Evolutionary conservation across 2,797 vertebrate species (phyloP).

Genomic region (Manis pentadactyla): DNA sequence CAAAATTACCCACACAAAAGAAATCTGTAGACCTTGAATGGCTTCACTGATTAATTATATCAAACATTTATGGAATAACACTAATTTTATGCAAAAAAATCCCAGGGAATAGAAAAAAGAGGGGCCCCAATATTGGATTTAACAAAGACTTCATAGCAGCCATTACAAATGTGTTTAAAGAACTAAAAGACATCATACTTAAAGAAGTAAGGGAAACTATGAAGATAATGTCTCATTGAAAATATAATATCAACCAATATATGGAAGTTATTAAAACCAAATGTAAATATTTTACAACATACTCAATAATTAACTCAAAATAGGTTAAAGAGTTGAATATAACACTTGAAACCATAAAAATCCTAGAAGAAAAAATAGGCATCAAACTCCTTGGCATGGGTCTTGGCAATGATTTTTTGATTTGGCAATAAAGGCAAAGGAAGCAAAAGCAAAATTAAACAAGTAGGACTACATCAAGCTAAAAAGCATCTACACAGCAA

Average conservation of each 20-base stretch:
- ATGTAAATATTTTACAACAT: neutral
- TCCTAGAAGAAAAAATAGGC: neutral
- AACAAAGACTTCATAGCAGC: neutral
- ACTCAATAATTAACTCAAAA: neutral
- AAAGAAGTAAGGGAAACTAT: neutral
- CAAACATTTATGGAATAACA: neutral
- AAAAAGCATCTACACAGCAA: neutral
- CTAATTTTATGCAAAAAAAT: neutral
- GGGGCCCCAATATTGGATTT: neutral
- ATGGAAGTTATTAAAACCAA: neutral
- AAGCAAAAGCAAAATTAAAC: neutral
- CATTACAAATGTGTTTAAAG: slow-evolving; percentile 18
- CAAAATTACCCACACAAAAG: neutral
- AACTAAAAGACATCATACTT: neutral
- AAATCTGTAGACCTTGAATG: neutral
- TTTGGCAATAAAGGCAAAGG: neutral
- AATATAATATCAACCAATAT: neutral
- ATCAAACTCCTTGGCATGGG: neutral
- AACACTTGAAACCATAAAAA: neutral
- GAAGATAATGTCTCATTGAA: neutral
- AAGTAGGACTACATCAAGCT: neutral
- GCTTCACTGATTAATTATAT: neutral
- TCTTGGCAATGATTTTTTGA: neutral
- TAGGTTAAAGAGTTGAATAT: neutral
- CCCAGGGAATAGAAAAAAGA: neutral